phyloP scores from a whole-genome alignment of 2,888 invertebrate genomes.

The Drosophila merina region DNA sequence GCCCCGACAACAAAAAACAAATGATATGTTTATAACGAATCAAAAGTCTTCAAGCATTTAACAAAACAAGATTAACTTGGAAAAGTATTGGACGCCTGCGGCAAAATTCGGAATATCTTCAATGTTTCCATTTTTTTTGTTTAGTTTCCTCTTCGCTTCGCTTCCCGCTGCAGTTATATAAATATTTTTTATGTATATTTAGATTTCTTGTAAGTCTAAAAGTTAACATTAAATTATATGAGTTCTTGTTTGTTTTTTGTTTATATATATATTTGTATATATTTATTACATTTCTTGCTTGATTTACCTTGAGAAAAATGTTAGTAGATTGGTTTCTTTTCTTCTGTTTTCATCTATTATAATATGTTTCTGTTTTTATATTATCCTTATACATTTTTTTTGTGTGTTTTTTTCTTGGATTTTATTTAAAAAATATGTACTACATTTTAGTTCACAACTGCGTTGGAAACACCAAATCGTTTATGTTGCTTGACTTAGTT shows the following conservation, averaged over 20 bases:
- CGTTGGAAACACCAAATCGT: conserved; percentile 79
- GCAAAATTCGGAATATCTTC: conserved; percentile 13
- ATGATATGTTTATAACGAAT: conserved; percentile 65
- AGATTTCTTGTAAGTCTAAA: conserved; percentile 61
- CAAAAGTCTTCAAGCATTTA: conserved; percentile 24
- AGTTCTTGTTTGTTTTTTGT: conserved; percentile 42
- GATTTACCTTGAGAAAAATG: conserved; percentile 68
- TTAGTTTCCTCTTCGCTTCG: conserved; percentile 16
- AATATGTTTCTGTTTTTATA: conserved; percentile 34
- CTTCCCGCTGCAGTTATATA: conserved; percentile 46
- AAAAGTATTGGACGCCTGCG: conserved; percentile 32
- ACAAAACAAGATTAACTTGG: conserved; percentile 34
- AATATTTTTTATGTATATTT: conserved; percentile 46
- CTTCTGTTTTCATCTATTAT: conserved; percentile 27
- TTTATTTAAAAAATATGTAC: conserved; percentile 76
- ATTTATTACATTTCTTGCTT: conserved; percentile 59
- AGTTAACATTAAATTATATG: conserved; percentile 73
- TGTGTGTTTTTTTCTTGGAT: conserved; percentile 47
- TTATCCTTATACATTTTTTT: conserved; percentile 25
- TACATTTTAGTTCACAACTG: conserved; percentile 79
- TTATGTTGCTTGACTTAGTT: conserved; percentile 75
- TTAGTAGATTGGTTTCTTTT: conserved; percentile 64
- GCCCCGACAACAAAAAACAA: conserved; percentile 48
- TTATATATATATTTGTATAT: conserved; percentile 48
- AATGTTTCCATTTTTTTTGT: conserved; percentile 10